Evolutionary conservation across 2,797 vertebrate genomes (phyloP).

Genomic region (Pangasius sanitwongsei): DNA sequence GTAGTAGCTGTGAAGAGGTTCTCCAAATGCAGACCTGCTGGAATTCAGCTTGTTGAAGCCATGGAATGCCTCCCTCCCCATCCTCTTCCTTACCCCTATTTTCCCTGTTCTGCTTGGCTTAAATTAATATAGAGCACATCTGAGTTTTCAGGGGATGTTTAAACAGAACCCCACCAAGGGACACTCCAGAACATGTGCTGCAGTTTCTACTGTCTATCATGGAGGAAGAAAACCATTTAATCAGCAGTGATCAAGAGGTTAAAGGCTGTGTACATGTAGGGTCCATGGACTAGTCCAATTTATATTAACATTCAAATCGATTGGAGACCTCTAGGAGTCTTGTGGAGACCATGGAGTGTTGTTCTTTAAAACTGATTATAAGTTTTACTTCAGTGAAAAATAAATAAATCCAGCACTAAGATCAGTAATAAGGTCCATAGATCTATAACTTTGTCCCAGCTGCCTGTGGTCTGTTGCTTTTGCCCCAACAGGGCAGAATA

Average conservation of each 20-base stretch:
- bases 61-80: conserved; percentile 61
- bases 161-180: conserved; percentile 64
- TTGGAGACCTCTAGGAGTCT: conserved; percentile 6
- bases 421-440: not conserved
- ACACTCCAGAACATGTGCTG: conserved; percentile 66
- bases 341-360: not conserved
- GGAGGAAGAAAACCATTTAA: conserved; percentile 61
- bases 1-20: conserved; percentile 44
- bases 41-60: conserved; percentile 61
- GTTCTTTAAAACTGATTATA: not conserved
- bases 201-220: conserved; percentile 54
- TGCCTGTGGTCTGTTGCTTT: conserved; percentile 32
- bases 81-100: conserved; percentile 56
- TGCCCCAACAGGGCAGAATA: conserved; percentile 44
- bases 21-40: conserved; percentile 53
- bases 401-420: not conserved
- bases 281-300: not conserved
- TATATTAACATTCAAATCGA: conserved; percentile 28
- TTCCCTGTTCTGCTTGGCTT: conserved; percentile 73
- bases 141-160: conserved; percentile 67
- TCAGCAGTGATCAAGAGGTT: conserved; percentile 67
- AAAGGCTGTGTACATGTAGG: conserved; percentile 43
- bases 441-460: conserved; percentile 6
- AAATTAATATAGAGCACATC: conserved; percentile 73
- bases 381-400: not conserved